A percentile compares a stretch with the other conserved stretches of the same genome.
Conservation (phyloP, 2,113 vertebrate species). For the Trichechus manatus region DNA sequence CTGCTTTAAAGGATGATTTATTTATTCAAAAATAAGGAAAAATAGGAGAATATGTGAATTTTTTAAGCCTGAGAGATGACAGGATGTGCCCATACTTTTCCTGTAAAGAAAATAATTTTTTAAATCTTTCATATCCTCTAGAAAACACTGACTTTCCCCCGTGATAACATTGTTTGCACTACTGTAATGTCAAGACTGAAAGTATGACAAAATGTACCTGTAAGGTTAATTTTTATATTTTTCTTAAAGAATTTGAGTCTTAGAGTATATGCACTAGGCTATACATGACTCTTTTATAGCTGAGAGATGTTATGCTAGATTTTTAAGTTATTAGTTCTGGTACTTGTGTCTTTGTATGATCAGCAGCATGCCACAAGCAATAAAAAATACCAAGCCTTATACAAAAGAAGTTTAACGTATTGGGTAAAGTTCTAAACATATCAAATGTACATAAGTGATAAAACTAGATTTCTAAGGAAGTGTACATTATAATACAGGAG, state of each 20-base stretch:
- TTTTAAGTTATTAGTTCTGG: slow-evolving; percentile 11
- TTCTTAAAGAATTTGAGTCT: slow-evolving; percentile 15
- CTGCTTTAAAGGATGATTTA: slow-evolving; percentile 34
- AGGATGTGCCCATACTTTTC: slow-evolving; percentile 16
- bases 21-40: slow-evolving; percentile 51
- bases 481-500: slow-evolving; percentile 17
- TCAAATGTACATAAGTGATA: background rate
- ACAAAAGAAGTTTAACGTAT: background rate
- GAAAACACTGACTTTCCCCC: background rate
- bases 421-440: background rate
- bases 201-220: slow-evolving; percentile 22
- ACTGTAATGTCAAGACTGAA: slow-evolving; percentile 1
- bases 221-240: slow-evolving; percentile 20
- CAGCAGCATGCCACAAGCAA: slow-evolving; percentile 28
- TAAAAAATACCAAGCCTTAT: slow-evolving; percentile 52
- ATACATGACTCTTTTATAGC: background rate
- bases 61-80: slow-evolving; percentile 41
- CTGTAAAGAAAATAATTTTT: slow-evolving; percentile 42
- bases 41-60: slow-evolving; percentile 7
- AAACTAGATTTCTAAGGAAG: slow-evolving; percentile 53
- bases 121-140: background rate
- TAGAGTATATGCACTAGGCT: background rate
- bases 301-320: background rate
- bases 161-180: slow-evolving; percentile 59
- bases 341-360: background rate